These are phyloP conservation scores for Protosalanx chinensis DNA, from an alignment of 2,797 vertebrate genomes.

Conservation along the genomic window DNA sequence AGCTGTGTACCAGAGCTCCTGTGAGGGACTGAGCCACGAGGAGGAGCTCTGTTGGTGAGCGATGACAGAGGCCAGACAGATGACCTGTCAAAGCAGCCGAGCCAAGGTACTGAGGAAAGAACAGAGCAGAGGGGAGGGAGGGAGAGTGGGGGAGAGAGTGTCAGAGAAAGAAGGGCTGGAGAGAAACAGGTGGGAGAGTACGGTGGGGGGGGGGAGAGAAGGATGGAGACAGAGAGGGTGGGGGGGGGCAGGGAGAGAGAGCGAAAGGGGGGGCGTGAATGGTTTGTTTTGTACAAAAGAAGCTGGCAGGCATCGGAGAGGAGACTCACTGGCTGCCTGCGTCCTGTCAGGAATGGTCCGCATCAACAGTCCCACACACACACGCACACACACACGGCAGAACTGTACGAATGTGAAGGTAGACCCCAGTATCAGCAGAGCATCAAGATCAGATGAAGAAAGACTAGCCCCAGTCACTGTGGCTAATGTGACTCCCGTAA, in stretches of 20 bases:
- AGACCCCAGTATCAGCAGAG: no score
- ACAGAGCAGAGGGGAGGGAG: slow-evolving; percentile 12
- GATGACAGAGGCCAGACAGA: background rate
- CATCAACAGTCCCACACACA: slow-evolving; percentile 17
- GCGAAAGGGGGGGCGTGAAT: background rate
- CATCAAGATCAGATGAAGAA: background rate
- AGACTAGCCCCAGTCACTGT: background rate
- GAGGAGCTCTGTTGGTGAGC: background rate
- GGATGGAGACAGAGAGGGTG: background rate
- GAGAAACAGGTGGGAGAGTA: background rate
- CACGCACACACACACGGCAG: slow-evolving; percentile 2
- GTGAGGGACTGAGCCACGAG: background rate
- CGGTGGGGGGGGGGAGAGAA: background rate
- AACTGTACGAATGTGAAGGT: background rate
- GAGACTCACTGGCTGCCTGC: slow-evolving; percentile 16
- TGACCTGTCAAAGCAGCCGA: slow-evolving; percentile 11
- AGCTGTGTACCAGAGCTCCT: background rate
- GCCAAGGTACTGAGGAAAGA: slow-evolving; percentile 2
- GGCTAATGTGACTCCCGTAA: background rate
- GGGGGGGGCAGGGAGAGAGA: background rate
- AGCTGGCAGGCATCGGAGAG: slow-evolving; percentile 17
- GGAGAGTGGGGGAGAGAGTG: background rate
- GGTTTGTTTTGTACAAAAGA: slow-evolving; percentile 5
- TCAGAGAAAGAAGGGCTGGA: background rate
- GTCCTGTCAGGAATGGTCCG: slow-evolving; percentile 14